These are phyloP conservation scores for Mnemiopsis leidyi DNA, from an alignment of 37 sponge, comb jelly and placozoan species.

Conservation along the genomic window DNA sequence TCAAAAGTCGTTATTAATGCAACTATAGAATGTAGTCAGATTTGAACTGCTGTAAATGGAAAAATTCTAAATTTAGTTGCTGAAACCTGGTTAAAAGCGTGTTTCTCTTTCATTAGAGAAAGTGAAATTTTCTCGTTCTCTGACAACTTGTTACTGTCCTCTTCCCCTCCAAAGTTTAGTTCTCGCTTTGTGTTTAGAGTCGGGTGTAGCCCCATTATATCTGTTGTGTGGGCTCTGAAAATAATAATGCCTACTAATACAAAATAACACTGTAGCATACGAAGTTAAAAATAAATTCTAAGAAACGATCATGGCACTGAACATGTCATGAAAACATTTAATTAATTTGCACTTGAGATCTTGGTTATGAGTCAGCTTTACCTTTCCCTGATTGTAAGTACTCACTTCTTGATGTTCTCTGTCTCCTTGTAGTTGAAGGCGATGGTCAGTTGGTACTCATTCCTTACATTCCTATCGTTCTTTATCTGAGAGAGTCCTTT, in stretches of 20 bases:
- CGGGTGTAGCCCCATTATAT: conserved; percentile 38
- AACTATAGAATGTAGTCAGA: no score
- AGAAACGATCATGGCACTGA: no score
- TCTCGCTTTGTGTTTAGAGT: background rate
- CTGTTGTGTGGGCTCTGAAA: conserved; percentile 26
- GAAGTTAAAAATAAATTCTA: no score
- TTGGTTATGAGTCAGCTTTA: no score
- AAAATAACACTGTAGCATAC: no score
- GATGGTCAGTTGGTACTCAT: conserved; percentile 59
- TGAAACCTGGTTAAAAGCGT: conserved; percentile 52
- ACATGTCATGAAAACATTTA: no score
- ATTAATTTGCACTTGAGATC: no score
- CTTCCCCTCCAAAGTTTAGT: background rate
- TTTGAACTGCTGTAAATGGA: no score
- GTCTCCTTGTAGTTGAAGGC: conserved; percentile 54
- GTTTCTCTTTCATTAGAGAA: background rate
- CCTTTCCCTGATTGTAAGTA: no score
- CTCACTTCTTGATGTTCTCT: conserved; percentile 40
- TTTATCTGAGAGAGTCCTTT: conserved; percentile 50
- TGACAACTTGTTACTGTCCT: conserved; percentile 53
- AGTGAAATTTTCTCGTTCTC: conserved; percentile 27
- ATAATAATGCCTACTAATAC: no score
- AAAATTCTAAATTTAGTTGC: no score
- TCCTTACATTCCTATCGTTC: conserved; percentile 23
- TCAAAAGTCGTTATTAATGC: no score